Conservation (phyloP, 2,113 vertebrate genomes). For the Pungitius pungitius region DNA sequence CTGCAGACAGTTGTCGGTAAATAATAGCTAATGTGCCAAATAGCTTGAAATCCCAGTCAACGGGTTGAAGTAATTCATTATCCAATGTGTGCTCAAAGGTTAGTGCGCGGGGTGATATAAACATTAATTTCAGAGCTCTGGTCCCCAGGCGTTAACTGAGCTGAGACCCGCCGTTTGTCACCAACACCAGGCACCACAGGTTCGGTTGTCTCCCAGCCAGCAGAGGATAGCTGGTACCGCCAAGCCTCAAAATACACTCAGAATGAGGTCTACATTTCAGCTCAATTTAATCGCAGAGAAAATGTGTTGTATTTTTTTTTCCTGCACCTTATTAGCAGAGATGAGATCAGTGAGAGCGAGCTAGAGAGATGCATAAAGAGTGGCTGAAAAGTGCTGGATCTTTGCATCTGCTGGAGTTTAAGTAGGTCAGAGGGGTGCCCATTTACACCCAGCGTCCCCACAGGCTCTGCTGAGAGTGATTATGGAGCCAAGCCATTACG, state of each 20-base stretch:
- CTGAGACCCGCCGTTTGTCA: slow-evolving; percentile 78
- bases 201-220: slow-evolving; percentile 74
- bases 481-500: slow-evolving; percentile 64
- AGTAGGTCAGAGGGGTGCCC: slow-evolving; percentile 68
- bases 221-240: slow-evolving; percentile 65
- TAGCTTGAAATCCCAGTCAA: slow-evolving; percentile 85
- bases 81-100: slow-evolving; percentile 83
- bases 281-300: slow-evolving; percentile 40
- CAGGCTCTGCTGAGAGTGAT: slow-evolving; percentile 70
- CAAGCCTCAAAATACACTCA: slow-evolving; percentile 61
- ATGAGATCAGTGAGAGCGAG: neutral
- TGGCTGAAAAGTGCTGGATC: slow-evolving; percentile 16
- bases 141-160: slow-evolving; percentile 77
- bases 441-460: slow-evolving; percentile 74
- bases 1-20: slow-evolving; percentile 58
- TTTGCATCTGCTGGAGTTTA: slow-evolving; percentile 69
- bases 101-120: slow-evolving; percentile 75
- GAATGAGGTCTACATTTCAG: slow-evolving; percentile 54
- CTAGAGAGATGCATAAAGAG: neutral
- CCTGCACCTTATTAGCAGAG: neutral
- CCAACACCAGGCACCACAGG: slow-evolving; percentile 69
- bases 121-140: slow-evolving; percentile 76
- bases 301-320: neutral
- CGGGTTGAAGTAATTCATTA: slow-evolving; percentile 87
- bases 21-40: slow-evolving; percentile 74